phyloP scores from a whole-genome alignment of 1,140 invertebrate genomes.

The Metaphire vulgaris region DNA sequence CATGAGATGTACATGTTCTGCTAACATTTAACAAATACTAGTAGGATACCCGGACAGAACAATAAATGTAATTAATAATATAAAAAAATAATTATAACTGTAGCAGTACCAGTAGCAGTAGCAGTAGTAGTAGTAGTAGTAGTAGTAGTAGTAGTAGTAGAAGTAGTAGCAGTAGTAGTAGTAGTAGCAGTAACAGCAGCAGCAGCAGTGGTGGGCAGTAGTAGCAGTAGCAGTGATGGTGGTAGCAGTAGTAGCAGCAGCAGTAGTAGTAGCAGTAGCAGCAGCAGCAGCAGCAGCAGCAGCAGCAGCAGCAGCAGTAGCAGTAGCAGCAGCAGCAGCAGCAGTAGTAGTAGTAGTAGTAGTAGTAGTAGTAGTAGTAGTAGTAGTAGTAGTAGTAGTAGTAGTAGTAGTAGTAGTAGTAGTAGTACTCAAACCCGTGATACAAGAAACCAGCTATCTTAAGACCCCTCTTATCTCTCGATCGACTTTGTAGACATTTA shows the following conservation, averaged over 20 bases:
- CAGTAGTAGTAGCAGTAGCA: conserved; percentile 31
- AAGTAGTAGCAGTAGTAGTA: neutral
- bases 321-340: conserved; percentile 29
- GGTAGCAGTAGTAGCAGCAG: conserved; percentile 30
- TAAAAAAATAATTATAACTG: conserved; percentile 5
- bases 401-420: conserved; percentile 30
- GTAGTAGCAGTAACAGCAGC: conserved; percentile 7
- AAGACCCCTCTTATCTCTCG: too few relatives aligned
- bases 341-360: conserved; percentile 31
- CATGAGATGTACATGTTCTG: neutral
- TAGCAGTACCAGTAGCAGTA: conserved; percentile 4
- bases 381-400: conserved; percentile 31
- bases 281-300: conserved; percentile 30
- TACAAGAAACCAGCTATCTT: too few relatives aligned
- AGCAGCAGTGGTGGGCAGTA: conserved; percentile 26
- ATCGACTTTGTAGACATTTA: too few relatives aligned
- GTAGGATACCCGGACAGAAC: neutral
- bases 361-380: conserved; percentile 26
- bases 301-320: conserved; percentile 29
- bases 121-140: neutral
- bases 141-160: conserved; percentile 13
- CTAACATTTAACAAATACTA: neutral
- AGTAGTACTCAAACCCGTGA: too few relatives aligned
- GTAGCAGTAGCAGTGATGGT: conserved; percentile 32
- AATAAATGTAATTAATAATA: neutral